phyloP scores from a whole-genome alignment of 2,797 vertebrate species.

The Micropoecilia bifurca region DNA sequence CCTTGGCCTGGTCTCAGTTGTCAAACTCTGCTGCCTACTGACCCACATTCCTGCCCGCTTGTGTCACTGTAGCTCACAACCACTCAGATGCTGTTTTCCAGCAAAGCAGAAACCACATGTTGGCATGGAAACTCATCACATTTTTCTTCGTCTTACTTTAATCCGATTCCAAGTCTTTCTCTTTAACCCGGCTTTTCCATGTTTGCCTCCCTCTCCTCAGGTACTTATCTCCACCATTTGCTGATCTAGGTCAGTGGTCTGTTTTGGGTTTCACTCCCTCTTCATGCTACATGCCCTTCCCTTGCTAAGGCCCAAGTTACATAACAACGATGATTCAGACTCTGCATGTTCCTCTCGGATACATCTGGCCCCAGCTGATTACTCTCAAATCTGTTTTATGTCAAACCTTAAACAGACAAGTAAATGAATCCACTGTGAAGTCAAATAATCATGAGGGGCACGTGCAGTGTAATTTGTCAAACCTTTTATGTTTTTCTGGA shows the following conservation, averaged over 20 bases:
- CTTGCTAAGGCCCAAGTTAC: conserved; percentile 60
- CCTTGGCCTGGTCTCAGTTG: conserved; percentile 32
- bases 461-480: neutral
- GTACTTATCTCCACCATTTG: conserved; percentile 62
- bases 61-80: conserved; percentile 67
- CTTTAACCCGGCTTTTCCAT: conserved; percentile 2
- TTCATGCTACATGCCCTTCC: conserved; percentile 48
- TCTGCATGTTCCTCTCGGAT: conserved; percentile 52
- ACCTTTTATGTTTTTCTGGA: neutral
- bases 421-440: conserved; percentile 20
- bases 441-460: conserved; percentile 42
- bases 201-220: conserved; percentile 19
- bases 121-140: conserved; percentile 18
- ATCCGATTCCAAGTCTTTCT: conserved; percentile 3
- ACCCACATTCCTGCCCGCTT: conserved; percentile 77
- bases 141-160: conserved; percentile 2
- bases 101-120: conserved; percentile 31
- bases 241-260: conserved; percentile 74
- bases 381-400: conserved; percentile 45
- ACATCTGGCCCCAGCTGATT: conserved; percentile 63
- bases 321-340: conserved; percentile 72
- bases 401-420: conserved; percentile 28
- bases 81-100: conserved; percentile 52
- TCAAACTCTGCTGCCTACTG: conserved; percentile 70
- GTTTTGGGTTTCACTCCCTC: conserved; percentile 36